These are phyloP conservation scores for Chelon auratus DNA, from an alignment of 2,797 vertebrate genomes.

Conservation along the genomic window DNA sequence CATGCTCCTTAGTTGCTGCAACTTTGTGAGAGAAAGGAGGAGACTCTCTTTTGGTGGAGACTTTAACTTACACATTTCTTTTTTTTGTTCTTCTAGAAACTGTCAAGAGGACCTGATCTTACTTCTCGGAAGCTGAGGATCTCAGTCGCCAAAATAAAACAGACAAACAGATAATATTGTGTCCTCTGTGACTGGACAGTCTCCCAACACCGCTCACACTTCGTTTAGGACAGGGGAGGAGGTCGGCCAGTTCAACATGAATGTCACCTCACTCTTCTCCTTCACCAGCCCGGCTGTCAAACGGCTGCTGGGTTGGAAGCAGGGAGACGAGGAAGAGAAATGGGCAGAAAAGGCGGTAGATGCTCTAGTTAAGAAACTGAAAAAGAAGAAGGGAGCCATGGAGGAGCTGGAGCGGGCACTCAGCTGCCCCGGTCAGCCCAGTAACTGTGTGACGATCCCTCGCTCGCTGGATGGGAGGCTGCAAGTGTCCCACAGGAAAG, in stretches of 20 bases:
- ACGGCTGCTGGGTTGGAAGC: conserved; percentile 96
- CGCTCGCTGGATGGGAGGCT: conserved; percentile 95
- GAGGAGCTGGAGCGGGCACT: conserved; percentile 93
- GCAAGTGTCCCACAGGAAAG: conserved; percentile 96
- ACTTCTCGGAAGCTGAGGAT: conserved; percentile 36
- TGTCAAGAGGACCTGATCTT: conserved; percentile 35
- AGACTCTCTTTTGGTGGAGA: neutral
- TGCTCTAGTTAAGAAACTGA: conserved; percentile 93
- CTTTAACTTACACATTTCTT: neutral
- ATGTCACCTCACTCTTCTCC: conserved; percentile 96
- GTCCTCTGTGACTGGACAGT: conserved; percentile 42
- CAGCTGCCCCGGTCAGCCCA: conserved; percentile 94
- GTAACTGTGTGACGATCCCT: conserved; percentile 96
- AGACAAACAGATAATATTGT: conserved; percentile 6
- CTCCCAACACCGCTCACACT: conserved; percentile 32
- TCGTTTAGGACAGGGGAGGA: conserved; percentile 61
- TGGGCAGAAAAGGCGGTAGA: conserved; percentile 98
- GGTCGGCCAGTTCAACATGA: conserved; percentile 84
- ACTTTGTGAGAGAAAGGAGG: conserved; percentile 3
- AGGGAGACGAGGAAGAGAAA: conserved; percentile 98
- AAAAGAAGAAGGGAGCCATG: conserved; percentile 97
- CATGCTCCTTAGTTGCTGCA: conserved; percentile 5
- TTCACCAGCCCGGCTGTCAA: conserved; percentile 98
- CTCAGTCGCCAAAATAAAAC: conserved; percentile 26
- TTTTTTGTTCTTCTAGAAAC: conserved; percentile 43